Evolutionary conservation across 2,113 vertebrate species (phyloP).

Genomic region (Hylia prasina): DNA sequence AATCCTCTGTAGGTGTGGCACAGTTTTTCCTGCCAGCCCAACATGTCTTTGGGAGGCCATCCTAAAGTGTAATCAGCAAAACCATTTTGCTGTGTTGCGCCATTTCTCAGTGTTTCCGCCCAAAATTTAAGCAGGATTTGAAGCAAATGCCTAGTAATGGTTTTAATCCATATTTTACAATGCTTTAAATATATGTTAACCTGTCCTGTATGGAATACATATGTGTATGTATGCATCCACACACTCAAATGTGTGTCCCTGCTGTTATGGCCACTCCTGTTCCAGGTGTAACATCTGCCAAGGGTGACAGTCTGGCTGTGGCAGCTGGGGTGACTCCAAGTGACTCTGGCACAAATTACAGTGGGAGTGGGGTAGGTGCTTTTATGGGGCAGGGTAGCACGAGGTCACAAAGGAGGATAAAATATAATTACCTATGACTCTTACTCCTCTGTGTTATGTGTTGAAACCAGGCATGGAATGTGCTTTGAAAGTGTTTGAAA

Average conservation of each 20-base stretch:
- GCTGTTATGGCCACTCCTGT: background rate
- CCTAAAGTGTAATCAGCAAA: background rate
- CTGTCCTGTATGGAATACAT: background rate
- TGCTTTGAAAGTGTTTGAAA: background rate
- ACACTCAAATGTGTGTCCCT: rapidly evolving
- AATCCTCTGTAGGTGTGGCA: background rate
- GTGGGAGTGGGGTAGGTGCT: background rate
- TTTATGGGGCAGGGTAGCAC: background rate
- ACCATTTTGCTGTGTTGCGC: background rate
- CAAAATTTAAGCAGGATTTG: background rate
- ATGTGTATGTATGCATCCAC: too few relatives aligned
- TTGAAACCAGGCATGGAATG: background rate
- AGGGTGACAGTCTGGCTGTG: background rate
- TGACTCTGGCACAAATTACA: background rate
- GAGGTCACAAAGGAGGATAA: background rate
- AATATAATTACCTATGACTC: background rate
- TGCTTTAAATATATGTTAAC: background rate
- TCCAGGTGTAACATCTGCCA: background rate
- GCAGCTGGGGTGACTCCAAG: background rate
- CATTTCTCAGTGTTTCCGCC: background rate
- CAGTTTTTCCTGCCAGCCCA: background rate
- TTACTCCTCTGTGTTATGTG: background rate
- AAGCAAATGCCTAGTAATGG: background rate
- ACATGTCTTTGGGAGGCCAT: background rate
- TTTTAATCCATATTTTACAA: background rate